Evolutionary conservation across 2,888 invertebrate species (phyloP).

Genomic region (Acholoe squamosa): DNA sequence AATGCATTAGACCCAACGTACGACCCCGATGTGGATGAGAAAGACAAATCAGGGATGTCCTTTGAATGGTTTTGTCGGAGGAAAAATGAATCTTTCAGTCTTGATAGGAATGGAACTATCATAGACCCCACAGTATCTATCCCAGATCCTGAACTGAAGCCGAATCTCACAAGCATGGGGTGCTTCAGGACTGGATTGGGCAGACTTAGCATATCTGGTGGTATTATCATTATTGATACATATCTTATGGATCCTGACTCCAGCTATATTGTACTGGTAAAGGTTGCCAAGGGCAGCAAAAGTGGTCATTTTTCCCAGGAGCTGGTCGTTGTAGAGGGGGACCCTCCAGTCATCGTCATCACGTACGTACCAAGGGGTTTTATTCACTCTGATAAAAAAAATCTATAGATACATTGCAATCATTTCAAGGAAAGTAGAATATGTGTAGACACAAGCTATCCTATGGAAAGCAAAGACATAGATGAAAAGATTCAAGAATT

Average conservation of each 20-base stretch:
- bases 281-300: slow-evolving; percentile 31
- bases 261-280: slow-evolving; percentile 13
- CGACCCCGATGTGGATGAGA: slow-evolving; percentile 15
- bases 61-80: slow-evolving; percentile 19
- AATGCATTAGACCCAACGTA: background rate
- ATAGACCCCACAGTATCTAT: background rate
- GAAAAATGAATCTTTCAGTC: background rate
- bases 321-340: slow-evolving; percentile 39
- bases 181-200: slow-evolving; percentile 46
- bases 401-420: too few species aligned
- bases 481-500: too few species aligned
- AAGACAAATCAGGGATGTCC: background rate
- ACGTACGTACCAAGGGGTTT: too few species aligned
- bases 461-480: too few species aligned
- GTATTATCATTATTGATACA: slow-evolving; percentile 12
- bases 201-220: background rate
- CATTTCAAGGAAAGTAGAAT: too few species aligned
- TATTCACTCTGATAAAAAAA: too few species aligned
- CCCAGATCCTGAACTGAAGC: background rate
- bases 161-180: slow-evolving; percentile 1
- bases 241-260: background rate
- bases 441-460: too few species aligned
- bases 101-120: background rate
- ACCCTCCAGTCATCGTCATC: background rate
- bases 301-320: background rate